These are phyloP conservation scores for Monopterus albus DNA, from an alignment of 2,113 vertebrate species.

Conservation along the genomic window DNA sequence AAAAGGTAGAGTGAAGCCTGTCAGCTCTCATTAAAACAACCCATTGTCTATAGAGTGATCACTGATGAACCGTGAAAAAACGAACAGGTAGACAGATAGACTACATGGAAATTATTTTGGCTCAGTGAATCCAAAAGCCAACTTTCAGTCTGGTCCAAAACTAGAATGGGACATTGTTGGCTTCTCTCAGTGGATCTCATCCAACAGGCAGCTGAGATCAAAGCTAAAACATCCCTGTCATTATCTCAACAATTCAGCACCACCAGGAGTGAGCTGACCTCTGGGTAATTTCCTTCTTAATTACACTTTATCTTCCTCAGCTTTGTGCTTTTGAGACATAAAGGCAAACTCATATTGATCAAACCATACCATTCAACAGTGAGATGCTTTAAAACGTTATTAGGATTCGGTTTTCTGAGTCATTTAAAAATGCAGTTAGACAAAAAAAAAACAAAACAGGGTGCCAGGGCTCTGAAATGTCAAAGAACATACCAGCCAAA, in stretches of 20 bases:
- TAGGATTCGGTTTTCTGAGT: conserved; percentile 9
- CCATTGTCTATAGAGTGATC: conserved; percentile 1
- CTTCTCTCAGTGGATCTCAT: not conserved
- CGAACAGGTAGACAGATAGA: conserved; percentile 27
- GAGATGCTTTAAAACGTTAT: conserved; percentile 4
- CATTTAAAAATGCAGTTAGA: conserved; percentile 27
- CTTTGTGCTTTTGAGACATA: conserved; percentile 22
- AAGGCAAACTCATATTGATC: conserved; percentile 52
- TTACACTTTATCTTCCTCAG: conserved; percentile 50
- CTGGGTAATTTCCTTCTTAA: conserved; percentile 65
- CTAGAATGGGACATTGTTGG: not conserved
- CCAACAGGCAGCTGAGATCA: conserved; percentile 46
- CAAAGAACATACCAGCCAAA: conserved; percentile 69
- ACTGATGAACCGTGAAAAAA: conserved; percentile 8
- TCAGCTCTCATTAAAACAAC: conserved; percentile 28
- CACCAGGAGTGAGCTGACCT: conserved; percentile 70
- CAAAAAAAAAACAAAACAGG: conserved; percentile 9
- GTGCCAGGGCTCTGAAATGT: conserved; percentile 71
- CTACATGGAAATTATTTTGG: conserved; percentile 20
- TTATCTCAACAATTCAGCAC: conserved; percentile 53
- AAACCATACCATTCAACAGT: not conserved
- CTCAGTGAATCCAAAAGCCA: conserved; percentile 29
- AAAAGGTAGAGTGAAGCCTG: conserved; percentile 8
- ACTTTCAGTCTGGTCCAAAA: conserved; percentile 5
- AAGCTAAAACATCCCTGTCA: conserved; percentile 51